Evolutionary conservation across 1,140 invertebrate genomes (phyloP).

Genomic region (Galleria mellonella): DNA sequence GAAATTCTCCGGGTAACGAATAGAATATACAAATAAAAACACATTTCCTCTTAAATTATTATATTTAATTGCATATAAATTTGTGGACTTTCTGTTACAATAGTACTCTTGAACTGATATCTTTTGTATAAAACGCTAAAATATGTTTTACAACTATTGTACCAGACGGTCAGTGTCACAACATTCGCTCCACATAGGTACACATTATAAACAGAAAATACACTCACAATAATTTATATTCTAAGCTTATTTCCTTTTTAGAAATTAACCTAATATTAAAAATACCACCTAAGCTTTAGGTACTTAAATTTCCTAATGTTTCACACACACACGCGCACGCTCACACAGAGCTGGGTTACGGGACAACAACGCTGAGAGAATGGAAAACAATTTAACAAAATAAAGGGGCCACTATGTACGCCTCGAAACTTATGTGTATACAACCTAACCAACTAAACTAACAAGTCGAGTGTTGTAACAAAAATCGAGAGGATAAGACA

Average conservation of each 20-base stretch:
- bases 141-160: slow-evolving; percentile 64
- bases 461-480: slow-evolving; percentile 14
- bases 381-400: slow-evolving; percentile 28
- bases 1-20: too few species aligned
- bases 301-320: slow-evolving; percentile 58
- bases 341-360: slow-evolving; percentile 26
- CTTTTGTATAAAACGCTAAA: slow-evolving; percentile 71
- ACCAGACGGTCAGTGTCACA: slow-evolving; percentile 45
- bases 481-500: not conserved
- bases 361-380: not conserved
- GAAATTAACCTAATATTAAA: slow-evolving; percentile 62
- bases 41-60: slow-evolving; percentile 34
- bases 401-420: slow-evolving; percentile 17
- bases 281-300: slow-evolving; percentile 59
- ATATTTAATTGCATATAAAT: slow-evolving; percentile 73
- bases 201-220: slow-evolving; percentile 59
- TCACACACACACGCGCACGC: slow-evolving; percentile 41
- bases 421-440: slow-evolving; percentile 9
- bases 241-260: slow-evolving; percentile 57
- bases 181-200: slow-evolving; percentile 40
- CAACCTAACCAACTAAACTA: slow-evolving; percentile 11
- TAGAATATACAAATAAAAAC: not conserved
- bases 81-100: slow-evolving; percentile 73
- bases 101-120: slow-evolving; percentile 69
- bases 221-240: slow-evolving; percentile 70